Base-by-base conservation (phyloP, 2,113 vertebrate genomes). In the Melanerpes aurifrons region DNA sequence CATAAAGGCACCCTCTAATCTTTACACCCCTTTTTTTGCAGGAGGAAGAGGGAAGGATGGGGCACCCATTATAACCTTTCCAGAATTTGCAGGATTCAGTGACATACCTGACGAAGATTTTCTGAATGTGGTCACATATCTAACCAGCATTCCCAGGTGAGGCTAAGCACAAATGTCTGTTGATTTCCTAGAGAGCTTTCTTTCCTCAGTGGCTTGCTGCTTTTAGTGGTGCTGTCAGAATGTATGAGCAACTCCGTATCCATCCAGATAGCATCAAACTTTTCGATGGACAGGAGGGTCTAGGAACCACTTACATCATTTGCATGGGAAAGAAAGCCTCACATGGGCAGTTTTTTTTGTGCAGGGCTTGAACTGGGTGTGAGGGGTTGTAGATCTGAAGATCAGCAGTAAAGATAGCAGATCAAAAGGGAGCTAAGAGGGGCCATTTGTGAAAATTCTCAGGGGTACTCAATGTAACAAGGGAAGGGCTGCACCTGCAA, bases 81-180 rank as follows among this genome's bases (percentile, higher is more conserved):
- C 99, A 68, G 99, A 99, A 92, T 98, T 98, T 94, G 98, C 98
- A 66, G 98, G 97, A 68, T 99, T 99, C 96, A 98, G 98, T 28
- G 98, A 99, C 58, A 98, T 99, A 87, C 97, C 98, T 2, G 98
- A 99, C 37, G 99, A 99, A 3, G 99, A 99, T 94, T 99, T 99
- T 93, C 96, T 99, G 72, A 99, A 99, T 1, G 99, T 99, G 25
- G 97, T 99, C 84, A 99, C 98, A 3, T 99, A 99, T 79, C 97
- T 99, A 96, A 99, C 99, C 88, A 99, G 99, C 95, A 98, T 99
- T 91, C 99, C 99, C 96, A 99, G 98, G 98, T 99, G 91, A 97
- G 96, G 29, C 53, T 74, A 24, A 85, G 70, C 28, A 87, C 26
- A 48, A 54, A 6, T 2, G 31, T 61, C 48, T 67, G 7, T 48